Conservation (phyloP, 2,113 vertebrate species). For the Mustela lutreola region DNA sequence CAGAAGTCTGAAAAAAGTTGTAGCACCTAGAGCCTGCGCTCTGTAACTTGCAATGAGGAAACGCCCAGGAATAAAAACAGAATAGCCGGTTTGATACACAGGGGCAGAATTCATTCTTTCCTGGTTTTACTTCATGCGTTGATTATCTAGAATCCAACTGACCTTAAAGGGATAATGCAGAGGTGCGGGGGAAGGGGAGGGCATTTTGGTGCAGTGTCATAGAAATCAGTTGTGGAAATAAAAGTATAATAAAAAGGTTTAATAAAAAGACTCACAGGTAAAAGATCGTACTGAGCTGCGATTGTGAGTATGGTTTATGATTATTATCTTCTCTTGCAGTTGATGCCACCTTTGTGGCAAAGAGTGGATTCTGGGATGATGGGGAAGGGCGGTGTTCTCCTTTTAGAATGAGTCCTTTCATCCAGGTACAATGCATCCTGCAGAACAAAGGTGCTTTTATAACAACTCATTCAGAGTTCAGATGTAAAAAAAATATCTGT, state of each 20-base stretch:
- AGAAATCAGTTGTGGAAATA: constrained; percentile 39
- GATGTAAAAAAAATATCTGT: constrained; percentile 5
- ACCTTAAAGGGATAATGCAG: not conserved
- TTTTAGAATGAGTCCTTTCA: constrained; percentile 44
- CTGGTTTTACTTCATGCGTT: constrained; percentile 30
- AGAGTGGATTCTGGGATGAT: not conserved
- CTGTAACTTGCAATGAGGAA: not conserved
- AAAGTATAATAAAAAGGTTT: constrained; percentile 2
- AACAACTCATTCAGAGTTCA: constrained; percentile 18
- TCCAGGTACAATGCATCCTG: not conserved
- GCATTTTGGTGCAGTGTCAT: not conserved
- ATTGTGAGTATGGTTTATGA: not conserved
- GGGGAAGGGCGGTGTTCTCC: not conserved
- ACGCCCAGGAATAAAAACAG: not conserved
- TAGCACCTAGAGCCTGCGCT: not conserved
- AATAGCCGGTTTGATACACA: not conserved
- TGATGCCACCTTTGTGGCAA: not conserved
- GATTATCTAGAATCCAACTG: constrained; percentile 31
- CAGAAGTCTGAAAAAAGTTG: not conserved
- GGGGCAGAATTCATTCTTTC: constrained; percentile 12
- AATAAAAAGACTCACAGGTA: not conserved
- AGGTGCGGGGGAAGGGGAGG: not conserved
- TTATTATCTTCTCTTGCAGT: not conserved
- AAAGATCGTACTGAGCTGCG: not conserved
- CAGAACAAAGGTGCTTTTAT: constrained; percentile 55